Percentiles rank a stretch among this genome's conserved stretches.
phyloP scores from a whole-genome alignment of 2,888 invertebrate species.

The Hoplodrina ambigua region DNA sequence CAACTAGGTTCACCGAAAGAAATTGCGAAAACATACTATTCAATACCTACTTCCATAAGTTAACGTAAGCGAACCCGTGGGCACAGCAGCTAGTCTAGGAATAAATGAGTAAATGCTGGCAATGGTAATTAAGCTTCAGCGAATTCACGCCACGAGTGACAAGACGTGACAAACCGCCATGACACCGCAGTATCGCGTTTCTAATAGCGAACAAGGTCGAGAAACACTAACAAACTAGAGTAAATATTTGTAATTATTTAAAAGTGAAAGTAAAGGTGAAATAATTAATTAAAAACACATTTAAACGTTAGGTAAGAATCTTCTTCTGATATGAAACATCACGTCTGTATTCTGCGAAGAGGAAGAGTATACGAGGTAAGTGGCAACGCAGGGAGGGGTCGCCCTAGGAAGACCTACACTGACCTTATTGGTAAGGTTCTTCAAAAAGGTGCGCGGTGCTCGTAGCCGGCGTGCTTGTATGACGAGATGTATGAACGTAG shows the following conservation, averaged over 20 bases:
- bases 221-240: constrained; percentile 29
- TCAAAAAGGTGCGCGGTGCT: too few relatives aligned
- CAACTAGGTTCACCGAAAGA: too few relatives aligned
- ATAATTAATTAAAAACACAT: background rate
- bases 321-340: background rate
- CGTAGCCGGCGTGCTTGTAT: too few relatives aligned
- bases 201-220: constrained; percentile 38
- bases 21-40: too few relatives aligned
- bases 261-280: constrained; percentile 6
- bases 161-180: constrained; percentile 31
- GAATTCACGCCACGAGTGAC: constrained; percentile 24
- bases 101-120: constrained; percentile 43
- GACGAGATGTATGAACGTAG: too few relatives aligned
- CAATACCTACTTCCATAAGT: background rate
- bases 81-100: background rate
- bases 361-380: too few relatives aligned
- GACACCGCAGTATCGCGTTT: constrained; percentile 37
- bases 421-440: too few relatives aligned
- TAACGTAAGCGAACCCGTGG: too few relatives aligned
- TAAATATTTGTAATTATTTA: constrained; percentile 28
- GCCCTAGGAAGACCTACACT: too few relatives aligned
- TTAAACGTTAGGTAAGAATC: background rate
- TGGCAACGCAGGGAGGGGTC: too few relatives aligned
- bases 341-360: background rate
- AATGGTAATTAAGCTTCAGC: constrained; percentile 26